Conservation (phyloP, 2,888 invertebrate species). For the Acutogordius australiensis region DNA sequence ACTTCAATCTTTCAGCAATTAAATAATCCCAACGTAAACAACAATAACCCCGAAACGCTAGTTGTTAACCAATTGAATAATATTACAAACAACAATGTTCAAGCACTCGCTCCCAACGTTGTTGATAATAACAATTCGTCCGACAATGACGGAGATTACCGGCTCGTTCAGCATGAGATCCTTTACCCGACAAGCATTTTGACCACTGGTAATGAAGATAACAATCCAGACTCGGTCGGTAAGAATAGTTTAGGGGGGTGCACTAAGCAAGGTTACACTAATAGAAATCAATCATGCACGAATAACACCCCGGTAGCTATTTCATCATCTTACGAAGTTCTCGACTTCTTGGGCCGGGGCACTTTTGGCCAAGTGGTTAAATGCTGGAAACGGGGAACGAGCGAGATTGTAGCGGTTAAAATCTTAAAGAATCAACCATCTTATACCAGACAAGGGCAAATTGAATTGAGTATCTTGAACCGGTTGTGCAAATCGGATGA, state of each 20-base stretch:
- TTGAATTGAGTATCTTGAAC: constrained; percentile 46
- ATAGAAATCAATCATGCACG: constrained; percentile 45
- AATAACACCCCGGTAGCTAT: no score
- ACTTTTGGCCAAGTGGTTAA: constrained; percentile 97
- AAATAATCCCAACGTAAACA: not conserved
- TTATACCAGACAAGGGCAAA: constrained; percentile 97
- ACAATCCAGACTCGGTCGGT: no score
- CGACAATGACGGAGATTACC: constrained; percentile 82
- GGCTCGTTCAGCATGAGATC: constrained; percentile 83
- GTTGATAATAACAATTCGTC: constrained; percentile 37
- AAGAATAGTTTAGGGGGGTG: not conserved
- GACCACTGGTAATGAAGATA: not conserved
- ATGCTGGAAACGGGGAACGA: constrained; percentile 99
- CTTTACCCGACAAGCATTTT: constrained; percentile 25
- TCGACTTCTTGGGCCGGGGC: constrained; percentile 93
- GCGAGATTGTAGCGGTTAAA: constrained; percentile 98
- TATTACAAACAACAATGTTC: not conserved
- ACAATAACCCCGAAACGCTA: not conserved
- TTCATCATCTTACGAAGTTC: constrained; percentile 79
- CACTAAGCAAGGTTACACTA: not conserved
- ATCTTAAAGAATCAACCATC: constrained; percentile 99
- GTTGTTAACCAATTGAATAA: not conserved
- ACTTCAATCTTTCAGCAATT: not conserved
- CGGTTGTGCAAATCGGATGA: constrained; percentile 19
- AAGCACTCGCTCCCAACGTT: constrained; percentile 2